phyloP scores from a whole-genome alignment of 2,113 vertebrate species.

The Eptesicus fuscus region DNA sequence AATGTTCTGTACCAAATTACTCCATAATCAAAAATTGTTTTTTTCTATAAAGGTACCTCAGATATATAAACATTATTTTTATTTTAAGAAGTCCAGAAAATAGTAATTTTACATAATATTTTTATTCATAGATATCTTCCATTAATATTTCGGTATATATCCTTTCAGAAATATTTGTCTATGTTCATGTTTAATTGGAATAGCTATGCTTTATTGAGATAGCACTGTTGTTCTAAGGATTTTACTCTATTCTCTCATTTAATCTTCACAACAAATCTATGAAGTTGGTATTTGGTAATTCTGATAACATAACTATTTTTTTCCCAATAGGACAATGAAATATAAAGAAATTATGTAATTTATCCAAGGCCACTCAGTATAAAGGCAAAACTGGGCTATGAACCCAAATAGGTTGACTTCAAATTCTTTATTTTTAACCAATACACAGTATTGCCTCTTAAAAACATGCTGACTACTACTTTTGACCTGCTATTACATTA shows the following conservation, averaged over 20 bases:
- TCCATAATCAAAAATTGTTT: background rate
- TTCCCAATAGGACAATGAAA: background rate
- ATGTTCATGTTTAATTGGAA: background rate
- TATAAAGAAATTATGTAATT: background rate
- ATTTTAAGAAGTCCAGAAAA: background rate
- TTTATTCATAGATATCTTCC: background rate
- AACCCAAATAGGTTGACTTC: background rate
- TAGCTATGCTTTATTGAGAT: background rate
- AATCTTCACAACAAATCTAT: background rate
- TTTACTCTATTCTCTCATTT: background rate
- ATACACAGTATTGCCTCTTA: background rate
- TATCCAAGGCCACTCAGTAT: background rate
- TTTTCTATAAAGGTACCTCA: background rate
- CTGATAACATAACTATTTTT: background rate
- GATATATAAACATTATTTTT: background rate
- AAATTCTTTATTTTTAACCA: background rate
- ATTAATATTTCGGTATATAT: background rate
- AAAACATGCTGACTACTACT: background rate
- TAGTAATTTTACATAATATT: background rate
- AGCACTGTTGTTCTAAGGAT: background rate
- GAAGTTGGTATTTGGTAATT: background rate
- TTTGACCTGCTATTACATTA: background rate
- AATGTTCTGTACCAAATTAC: background rate
- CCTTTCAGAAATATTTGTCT: background rate
- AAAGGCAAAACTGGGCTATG: background rate